Evolutionary conservation across 2,113 vertebrate genomes (phyloP), one percentile per base, ranked within the genome.

Genomic region (Piaya cayana): DNA sequence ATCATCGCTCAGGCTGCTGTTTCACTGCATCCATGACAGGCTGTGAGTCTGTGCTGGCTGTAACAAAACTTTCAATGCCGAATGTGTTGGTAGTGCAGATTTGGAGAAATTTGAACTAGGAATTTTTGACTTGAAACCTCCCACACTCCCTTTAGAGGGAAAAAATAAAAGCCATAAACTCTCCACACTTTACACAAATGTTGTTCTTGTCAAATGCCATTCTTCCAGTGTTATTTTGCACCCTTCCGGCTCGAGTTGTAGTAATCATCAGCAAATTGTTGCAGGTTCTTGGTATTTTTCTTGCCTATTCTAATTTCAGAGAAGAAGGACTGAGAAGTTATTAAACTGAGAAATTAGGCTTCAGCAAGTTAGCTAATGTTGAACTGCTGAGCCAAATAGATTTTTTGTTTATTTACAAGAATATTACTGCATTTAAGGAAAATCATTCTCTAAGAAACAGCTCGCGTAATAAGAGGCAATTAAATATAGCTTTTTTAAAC

Each of bases 361-460:
- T 45, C 63, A 74, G 59, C 34, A 55, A 55, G 42, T 80, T 74
- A 77, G 42, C 20, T 72, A 50, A 60, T 55, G 56, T 64, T 88
- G 49, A 88, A 74, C 8, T 80, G 59, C 56, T 50, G 36, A 64
- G 49, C 50, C 32, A 84, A 26, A 64, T 42, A 59, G 11, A 29
- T 53, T 65, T 85, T 78, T 86, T 91, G 45, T 72, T 84, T 58
- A 25, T 82, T 79, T 86, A 22, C 32, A 68, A 82, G 37, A 72
- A 32, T 69, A 36, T 76, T 65, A 43, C 42, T 85, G 34, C 23
- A 29, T 78, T 86, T 70, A 82, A 93, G 64, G 60, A 83, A 93
- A 92, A 65, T 5, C 11, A 47, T 84, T 82, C 37, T 83, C 22
- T 78, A 34, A 56, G 62, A 94, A 47, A 53, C 16, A 79, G 22